Evolutionary conservation across 2,888 invertebrate species (phyloP), one percentile per base, ranked within the genome.

Genomic region (Eudasyphora cyanicolor): DNA sequence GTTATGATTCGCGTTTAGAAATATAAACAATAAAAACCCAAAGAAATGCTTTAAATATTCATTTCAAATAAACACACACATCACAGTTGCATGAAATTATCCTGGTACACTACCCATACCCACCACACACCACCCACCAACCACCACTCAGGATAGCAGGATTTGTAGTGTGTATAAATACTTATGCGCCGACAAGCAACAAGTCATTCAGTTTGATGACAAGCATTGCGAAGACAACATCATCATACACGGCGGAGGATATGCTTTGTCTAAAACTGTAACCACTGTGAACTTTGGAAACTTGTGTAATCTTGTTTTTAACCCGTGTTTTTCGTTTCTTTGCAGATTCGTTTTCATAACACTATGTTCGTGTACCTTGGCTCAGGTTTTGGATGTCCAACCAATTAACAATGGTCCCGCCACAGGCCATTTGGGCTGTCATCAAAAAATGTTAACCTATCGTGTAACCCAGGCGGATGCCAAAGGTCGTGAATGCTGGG

Each of bases 401-500:
- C 89, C 89, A 0, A 86, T 91, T 14, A 88, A 88, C 62, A 91
- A 89, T 75, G 91, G 89, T 14, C 91, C 91, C 3, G 90, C 91
- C 1, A 83, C 86, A 4, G 92, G 92, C 0, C 94, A 94, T 1
- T 90, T 95, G n/a, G 94, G 94, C 78, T 96, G 96, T 87, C 94
- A 95, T 89, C 93, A 94, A 45, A 93, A 95, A 3, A 90, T 95
- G 38, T 95, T 96, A 89, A 94, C 94, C 0, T 95, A 95, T 86
- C 93, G 93, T 64, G 95, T 96, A 0, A 94, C 94, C 6, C 95
- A 92, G 79, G 86, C 88, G 7, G 92, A 92, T 86, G 76, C 85
- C 2, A 88, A 90, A 35, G 96, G 96, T 0, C 93, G 94, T 14
- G 93, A 94, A 79, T 97, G 97, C 89, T 96, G 95, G 95, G 97